Percentiles rank a stretch among this genome's conserved stretches.
Conservation (phyloP, 2,888 invertebrate genomes). For the Brenthis hecate region DNA sequence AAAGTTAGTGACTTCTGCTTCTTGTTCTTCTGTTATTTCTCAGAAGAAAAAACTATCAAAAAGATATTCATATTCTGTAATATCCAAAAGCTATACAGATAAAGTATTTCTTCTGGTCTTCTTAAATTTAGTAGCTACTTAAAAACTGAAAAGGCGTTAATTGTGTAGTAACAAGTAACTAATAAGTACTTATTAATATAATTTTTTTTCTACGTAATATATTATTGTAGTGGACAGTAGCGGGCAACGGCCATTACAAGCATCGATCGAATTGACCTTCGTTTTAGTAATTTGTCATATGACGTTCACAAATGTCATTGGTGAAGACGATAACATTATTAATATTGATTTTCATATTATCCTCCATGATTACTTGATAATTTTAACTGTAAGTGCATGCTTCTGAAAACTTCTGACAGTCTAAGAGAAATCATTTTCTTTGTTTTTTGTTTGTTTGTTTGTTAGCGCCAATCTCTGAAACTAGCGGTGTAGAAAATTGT, state of each 20-base stretch:
- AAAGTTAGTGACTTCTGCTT: too few species aligned
- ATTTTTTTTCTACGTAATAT: neutral
- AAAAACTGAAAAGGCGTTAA: neutral
- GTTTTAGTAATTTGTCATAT: conserved; percentile 22
- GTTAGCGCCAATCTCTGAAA: too few species aligned
- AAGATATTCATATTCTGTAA: too few species aligned
- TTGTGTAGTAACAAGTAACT: neutral
- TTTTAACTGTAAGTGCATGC: neutral
- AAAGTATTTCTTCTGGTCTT: too few species aligned
- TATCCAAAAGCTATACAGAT: too few species aligned
- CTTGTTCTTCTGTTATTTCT: too few species aligned
- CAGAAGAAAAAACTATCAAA: too few species aligned
- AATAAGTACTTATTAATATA: neutral
- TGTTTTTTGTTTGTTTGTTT: too few species aligned
- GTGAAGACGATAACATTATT: conserved; percentile 12
- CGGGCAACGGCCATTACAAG: conserved; percentile 13
- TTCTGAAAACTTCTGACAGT: too few species aligned
- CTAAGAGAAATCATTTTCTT: too few species aligned
- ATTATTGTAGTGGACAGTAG: neutral
- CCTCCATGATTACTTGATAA: neutral
- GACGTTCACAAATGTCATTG: conserved; percentile 31
- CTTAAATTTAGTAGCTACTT: too few species aligned
- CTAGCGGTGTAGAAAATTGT: too few species aligned
- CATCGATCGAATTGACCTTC: conserved; percentile 47
- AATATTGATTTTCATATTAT: conserved; percentile 1